These are phyloP conservation scores for Petaurus breviceps DNA, from an alignment of 2,113 vertebrate genomes.

Conservation along the genomic window DNA sequence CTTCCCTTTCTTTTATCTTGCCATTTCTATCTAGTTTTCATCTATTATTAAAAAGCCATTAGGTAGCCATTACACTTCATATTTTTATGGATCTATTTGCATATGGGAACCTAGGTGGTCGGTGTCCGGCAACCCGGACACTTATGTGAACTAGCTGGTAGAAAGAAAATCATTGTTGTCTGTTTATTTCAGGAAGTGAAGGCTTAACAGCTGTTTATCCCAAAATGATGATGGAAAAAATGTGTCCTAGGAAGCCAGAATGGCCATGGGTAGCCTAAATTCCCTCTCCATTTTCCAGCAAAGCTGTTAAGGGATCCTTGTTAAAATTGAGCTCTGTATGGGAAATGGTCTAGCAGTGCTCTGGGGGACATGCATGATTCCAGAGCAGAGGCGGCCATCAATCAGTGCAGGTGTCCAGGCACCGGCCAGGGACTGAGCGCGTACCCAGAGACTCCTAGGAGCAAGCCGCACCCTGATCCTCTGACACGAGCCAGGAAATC, in stretches of 20 bases:
- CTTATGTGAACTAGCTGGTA: constrained; percentile 29
- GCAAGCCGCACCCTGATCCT: background rate
- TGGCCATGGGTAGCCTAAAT: constrained; percentile 30
- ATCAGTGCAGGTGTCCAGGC: constrained; percentile 6
- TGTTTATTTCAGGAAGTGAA: constrained; percentile 48
- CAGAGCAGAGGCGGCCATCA: constrained; percentile 32
- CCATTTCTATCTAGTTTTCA: constrained; percentile 15
- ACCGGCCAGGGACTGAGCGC: constrained; percentile 26
- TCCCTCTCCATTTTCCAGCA: constrained; percentile 21
- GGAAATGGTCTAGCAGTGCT: constrained; percentile 20
- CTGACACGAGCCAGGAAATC: constrained; percentile 36
- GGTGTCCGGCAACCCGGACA: constrained; percentile 12
- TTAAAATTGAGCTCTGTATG: constrained; percentile 42
- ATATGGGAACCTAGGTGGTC: constrained; percentile 21
- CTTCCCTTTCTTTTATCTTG: background rate
- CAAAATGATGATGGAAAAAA: constrained; percentile 26
- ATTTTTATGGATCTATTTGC: constrained; percentile 41
- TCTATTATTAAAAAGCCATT: constrained; percentile 31
- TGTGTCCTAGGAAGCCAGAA: constrained; percentile 37
- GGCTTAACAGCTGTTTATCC: constrained; percentile 24
- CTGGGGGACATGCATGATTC: constrained; percentile 31
- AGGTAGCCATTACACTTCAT: constrained; percentile 17
- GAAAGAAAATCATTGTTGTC: constrained; percentile 19
- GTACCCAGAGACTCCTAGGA: background rate
- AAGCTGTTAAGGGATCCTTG: constrained; percentile 4